Conservation (phyloP, 2,797 vertebrate genomes). For the Hipposideros larvatus region DNA sequence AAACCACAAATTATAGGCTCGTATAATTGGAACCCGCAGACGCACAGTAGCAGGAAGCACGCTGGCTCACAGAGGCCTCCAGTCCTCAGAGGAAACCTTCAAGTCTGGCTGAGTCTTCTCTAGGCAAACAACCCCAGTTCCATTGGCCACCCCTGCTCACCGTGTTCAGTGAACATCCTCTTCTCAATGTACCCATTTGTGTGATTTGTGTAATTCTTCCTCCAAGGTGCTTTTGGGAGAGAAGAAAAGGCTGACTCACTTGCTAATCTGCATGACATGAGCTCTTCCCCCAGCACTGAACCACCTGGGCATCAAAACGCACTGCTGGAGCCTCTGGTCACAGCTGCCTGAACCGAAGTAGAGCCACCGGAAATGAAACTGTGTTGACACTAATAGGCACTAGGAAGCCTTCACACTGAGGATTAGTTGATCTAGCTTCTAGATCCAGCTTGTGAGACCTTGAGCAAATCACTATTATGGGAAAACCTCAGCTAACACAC, state of each 20-base stretch:
- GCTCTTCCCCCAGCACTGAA: not conserved
- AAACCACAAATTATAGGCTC: not conserved
- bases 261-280: not conserved
- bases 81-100: not conserved
- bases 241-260: not conserved
- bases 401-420: not conserved
- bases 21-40: not conserved
- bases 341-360: not conserved
- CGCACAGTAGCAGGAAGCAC: not conserved
- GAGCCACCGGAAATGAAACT: not conserved
- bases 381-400: not conserved
- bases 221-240: not conserved
- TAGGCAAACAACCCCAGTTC: not conserved
- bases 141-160: not conserved
- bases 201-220: not conserved
- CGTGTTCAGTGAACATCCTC: not conserved
- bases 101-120: not conserved
- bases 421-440: not conserved
- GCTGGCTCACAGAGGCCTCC: not conserved
- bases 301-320: not conserved
- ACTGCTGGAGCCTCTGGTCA: not conserved
- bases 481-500: not conserved
- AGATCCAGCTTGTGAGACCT: too few relatives aligned
- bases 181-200: not conserved
- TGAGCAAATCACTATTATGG: not conserved